A percentile compares a stretch with the other conserved stretches of the same genome.
Conservation (phyloP, 1,140 invertebrate species). For the Drosophila watanabei region DNA sequence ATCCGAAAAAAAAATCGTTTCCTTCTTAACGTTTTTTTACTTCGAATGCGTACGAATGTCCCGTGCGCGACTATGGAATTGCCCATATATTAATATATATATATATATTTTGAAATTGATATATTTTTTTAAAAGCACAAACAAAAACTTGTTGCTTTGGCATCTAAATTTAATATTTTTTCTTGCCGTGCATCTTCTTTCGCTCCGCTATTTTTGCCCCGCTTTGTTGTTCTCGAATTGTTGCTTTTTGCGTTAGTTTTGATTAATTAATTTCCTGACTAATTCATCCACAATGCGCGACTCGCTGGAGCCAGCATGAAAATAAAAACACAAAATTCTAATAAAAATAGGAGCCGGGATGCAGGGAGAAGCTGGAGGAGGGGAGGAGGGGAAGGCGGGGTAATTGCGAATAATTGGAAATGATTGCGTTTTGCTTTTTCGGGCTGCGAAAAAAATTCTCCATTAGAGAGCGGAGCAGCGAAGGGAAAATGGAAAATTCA, state of each 20-base stretch:
- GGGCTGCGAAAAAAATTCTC: constrained; percentile 33
- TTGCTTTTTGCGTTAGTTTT: constrained; percentile 73
- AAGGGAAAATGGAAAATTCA: constrained; percentile 5
- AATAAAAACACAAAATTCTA: constrained; percentile 19
- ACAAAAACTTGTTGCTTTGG: background rate
- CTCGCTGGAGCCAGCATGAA: constrained; percentile 70
- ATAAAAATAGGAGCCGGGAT: constrained; percentile 2
- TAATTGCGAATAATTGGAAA: constrained; percentile 57
- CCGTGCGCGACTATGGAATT: too few species aligned
- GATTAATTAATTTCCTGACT: constrained; percentile 85
- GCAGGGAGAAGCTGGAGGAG: constrained; percentile 1
- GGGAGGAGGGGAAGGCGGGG: constrained; percentile 1
- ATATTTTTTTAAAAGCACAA: background rate
- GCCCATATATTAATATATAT: too few species aligned
- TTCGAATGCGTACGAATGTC: too few species aligned
- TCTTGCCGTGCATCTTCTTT: constrained; percentile 29
- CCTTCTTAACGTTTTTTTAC: too few species aligned
- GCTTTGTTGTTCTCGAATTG: constrained; percentile 44
- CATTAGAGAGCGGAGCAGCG: constrained; percentile 7
- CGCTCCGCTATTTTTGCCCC: constrained; percentile 5
- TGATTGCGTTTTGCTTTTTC: constrained; percentile 48
- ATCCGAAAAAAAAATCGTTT: too few species aligned
- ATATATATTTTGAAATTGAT: too few species aligned
- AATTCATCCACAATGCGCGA: constrained; percentile 82
- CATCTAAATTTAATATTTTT: background rate